Percentiles rank a stretch among this genome's conserved stretches.
Evolutionary conservation across 2,797 vertebrate genomes (phyloP).

Genomic region (Sebastes alutus): DNA sequence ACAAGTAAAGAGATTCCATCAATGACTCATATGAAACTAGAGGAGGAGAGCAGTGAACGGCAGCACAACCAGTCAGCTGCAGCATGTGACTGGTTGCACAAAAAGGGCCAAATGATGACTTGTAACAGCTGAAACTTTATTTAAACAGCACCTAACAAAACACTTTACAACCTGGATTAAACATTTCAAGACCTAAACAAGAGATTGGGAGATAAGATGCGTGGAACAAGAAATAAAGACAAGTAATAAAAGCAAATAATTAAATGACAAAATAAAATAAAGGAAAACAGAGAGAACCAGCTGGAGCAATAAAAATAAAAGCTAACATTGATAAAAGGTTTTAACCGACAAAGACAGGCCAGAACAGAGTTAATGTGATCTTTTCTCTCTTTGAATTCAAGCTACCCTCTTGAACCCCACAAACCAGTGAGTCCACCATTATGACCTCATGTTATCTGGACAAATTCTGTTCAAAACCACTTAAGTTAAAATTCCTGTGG

Average conservation of each 20-base stretch:
- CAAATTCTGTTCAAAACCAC: neutral
- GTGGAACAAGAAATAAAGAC: neutral
- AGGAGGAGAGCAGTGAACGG: neutral
- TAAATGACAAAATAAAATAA: neutral
- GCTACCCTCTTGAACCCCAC: neutral
- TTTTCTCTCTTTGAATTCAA: neutral
- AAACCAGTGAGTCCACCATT: neutral
- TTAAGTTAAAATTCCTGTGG: neutral
- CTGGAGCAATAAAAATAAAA: neutral
- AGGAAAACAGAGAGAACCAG: neutral
- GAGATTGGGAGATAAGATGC: neutral
- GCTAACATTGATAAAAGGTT: neutral
- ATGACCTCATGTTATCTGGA: neutral
- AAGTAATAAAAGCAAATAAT: neutral
- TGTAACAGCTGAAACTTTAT: constrained; percentile 15
- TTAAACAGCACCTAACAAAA: constrained; percentile 19
- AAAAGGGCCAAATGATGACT: constrained; percentile 1
- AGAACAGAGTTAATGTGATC: neutral
- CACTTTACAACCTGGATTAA: neutral
- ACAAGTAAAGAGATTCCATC: constrained; percentile 34
- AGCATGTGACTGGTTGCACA: neutral
- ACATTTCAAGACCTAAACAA: neutral
- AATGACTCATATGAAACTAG: constrained; percentile 5
- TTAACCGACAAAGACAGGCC: neutral
- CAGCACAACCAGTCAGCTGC: constrained; percentile 12